These are phyloP conservation scores for Hirtodrosophila alboralis DNA, from an alignment of 2,888 invertebrate genomes.

Conservation along the genomic window DNA sequence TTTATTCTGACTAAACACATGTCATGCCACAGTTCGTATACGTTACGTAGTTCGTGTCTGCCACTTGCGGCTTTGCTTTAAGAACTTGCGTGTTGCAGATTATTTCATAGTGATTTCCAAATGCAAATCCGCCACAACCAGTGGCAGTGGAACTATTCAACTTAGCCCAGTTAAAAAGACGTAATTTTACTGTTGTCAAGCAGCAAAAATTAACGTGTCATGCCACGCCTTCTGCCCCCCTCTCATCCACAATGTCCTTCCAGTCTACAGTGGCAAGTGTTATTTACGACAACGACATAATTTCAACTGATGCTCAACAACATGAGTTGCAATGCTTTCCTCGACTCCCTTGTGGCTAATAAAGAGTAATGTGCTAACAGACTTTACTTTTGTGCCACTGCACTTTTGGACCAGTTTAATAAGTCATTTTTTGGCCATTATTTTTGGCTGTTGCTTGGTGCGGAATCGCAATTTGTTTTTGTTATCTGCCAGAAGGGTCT, in stretches of 20 bases:
- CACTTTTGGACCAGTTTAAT: slow-evolving; percentile 16
- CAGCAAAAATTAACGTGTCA: slow-evolving; percentile 43
- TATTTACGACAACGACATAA: slow-evolving; percentile 67
- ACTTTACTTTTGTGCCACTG: slow-evolving; percentile 26
- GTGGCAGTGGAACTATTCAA: slow-evolving; percentile 21
- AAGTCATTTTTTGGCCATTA: slow-evolving; percentile 32
- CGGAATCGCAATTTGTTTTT: neutral
- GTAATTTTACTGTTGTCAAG: slow-evolving; percentile 4
- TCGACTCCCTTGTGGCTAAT: slow-evolving; percentile 49
- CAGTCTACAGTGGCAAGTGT: slow-evolving; percentile 44
- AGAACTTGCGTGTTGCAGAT: slow-evolving; percentile 46
- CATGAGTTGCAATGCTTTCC: slow-evolving; percentile 17
- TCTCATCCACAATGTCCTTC: slow-evolving; percentile 13
- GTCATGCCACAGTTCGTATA: slow-evolving; percentile 51
- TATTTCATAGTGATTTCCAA: slow-evolving; percentile 25
- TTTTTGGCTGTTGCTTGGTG: slow-evolving; percentile 5
- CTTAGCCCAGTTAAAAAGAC: slow-evolving; percentile 59
- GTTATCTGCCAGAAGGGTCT: neutral
- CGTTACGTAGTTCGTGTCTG: slow-evolving; percentile 42
- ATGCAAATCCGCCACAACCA: slow-evolving; percentile 7
- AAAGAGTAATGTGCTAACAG: slow-evolving; percentile 40
- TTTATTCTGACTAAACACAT: too few relatives aligned
- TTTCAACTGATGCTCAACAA: slow-evolving; percentile 44
- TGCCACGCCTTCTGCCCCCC: slow-evolving; percentile 9
- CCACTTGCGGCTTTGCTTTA: slow-evolving; percentile 39